Conservation (phyloP, 1,140 invertebrate genomes). For the Panagrolaimus sp. region DNA sequence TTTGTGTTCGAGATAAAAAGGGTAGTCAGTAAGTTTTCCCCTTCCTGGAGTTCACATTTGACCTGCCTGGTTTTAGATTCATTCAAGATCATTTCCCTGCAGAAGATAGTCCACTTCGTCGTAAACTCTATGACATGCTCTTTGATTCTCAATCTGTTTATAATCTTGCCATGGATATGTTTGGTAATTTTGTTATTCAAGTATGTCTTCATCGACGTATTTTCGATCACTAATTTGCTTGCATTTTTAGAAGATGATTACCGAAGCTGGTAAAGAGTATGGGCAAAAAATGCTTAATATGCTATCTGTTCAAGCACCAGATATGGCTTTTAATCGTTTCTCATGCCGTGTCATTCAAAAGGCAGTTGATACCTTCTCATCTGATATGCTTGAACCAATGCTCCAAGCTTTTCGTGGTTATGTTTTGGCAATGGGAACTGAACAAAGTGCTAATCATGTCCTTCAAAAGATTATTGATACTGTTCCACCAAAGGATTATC, state of each 20-base stretch:
- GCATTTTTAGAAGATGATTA: slow-evolving; percentile 12
- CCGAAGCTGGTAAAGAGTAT: slow-evolving; percentile 2
- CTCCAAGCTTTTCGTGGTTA: slow-evolving; percentile 3
- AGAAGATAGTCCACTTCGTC: neutral
- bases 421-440: neutral
- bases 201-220: neutral
- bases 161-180: slow-evolving; percentile 16
- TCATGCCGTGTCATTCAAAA: slow-evolving; percentile 21
- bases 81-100: slow-evolving; percentile 9
- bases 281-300: neutral
- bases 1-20: slow-evolving; percentile 5
- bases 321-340: slow-evolving; percentile 12
- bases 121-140: neutral
- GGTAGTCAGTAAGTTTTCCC: slow-evolving; percentile 13
- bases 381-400: neutral
- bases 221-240: neutral
- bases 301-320: neutral
- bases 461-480: slow-evolving; percentile 15
- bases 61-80: neutral
- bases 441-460: slow-evolving; percentile 16
- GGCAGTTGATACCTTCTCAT: slow-evolving; percentile 11
- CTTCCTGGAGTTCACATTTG: too few species aligned
- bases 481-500: neutral
- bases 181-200: slow-evolving; percentile 8
- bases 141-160: neutral